A percentile compares a stretch with the other conserved stretches of the same genome.
Evolutionary conservation across 2,113 vertebrate genomes (phyloP).

Genomic region (Sander vitreus): DNA sequence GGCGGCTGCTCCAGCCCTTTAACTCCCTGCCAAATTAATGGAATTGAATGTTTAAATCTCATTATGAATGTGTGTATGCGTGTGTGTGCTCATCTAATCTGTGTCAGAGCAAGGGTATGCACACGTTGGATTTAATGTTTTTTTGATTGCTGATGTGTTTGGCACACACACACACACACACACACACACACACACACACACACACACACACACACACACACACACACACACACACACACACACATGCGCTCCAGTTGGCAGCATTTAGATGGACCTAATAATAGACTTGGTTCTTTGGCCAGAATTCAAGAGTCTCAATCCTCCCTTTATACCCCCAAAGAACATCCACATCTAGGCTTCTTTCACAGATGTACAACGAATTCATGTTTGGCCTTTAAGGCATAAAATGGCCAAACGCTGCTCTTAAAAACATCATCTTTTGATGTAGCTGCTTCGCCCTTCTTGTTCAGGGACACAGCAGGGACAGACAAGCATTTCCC

Average conservation of each 20-base stretch:
- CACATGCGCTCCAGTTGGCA: conserved; percentile 64
- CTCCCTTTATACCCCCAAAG: conserved; percentile 33
- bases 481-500: conserved; percentile 44
- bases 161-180: not conserved
- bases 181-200: too few species aligned
- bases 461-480: conserved; percentile 17
- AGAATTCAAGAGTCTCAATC: conserved; percentile 50
- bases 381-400: conserved; percentile 24
- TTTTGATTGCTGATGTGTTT: conserved; percentile 40
- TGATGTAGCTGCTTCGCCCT: conserved; percentile 10
- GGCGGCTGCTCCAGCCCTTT: not conserved
- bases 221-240: conserved; percentile 12
- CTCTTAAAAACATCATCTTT: conserved; percentile 22
- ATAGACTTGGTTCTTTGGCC: conserved; percentile 58
- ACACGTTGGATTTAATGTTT: conserved; percentile 55
- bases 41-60: conserved; percentile 58
- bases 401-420: conserved; percentile 6
- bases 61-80: conserved; percentile 30
- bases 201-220: not conserved
- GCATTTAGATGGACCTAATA: conserved; percentile 61
- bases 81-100: conserved; percentile 40
- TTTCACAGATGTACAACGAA: conserved; percentile 24
- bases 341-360: conserved; percentile 19
- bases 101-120: conserved; percentile 29
- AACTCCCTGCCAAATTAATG: conserved; percentile 48